phyloP scores from a whole-genome alignment of 1,140 invertebrate genomes.

The Lasioglossum albipes region DNA sequence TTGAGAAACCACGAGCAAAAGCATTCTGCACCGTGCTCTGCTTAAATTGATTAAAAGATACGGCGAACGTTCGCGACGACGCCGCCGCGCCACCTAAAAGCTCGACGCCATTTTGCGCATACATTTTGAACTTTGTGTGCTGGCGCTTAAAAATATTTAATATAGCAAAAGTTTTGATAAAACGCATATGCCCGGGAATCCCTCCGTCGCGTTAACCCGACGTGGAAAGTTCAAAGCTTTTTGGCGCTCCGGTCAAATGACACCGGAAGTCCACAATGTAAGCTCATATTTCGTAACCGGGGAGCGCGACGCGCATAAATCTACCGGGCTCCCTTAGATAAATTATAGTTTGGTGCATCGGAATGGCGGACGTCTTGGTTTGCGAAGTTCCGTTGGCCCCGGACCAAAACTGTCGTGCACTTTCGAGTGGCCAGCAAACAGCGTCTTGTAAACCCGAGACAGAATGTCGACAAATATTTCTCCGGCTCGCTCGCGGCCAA shows the following conservation, averaged over 20 bases:
- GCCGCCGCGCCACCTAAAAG: too few relatives aligned
- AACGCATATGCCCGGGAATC: not conserved
- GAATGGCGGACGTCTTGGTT: slow-evolving; percentile 16
- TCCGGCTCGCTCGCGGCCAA: not conserved
- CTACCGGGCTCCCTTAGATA: slow-evolving; percentile 13
- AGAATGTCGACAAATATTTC: not conserved
- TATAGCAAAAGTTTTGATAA: not conserved
- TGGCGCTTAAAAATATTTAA: too few relatives aligned
- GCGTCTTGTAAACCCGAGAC: not conserved
- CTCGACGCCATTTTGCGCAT: too few relatives aligned
- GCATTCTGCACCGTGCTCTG: too few relatives aligned
- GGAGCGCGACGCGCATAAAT: slow-evolving; percentile 13
- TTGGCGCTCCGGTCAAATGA: not conserved
- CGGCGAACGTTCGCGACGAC: too few relatives aligned
- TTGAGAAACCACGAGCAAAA: too few relatives aligned
- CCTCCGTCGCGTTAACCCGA: not conserved
- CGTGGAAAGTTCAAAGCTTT: not conserved
- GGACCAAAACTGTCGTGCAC: slow-evolving; percentile 27
- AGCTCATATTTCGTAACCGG: slow-evolving; percentile 27
- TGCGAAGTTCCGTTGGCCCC: slow-evolving; percentile 7
- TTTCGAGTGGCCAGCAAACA: slow-evolving; percentile 42
- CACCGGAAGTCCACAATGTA: slow-evolving; percentile 13
- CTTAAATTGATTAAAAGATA: too few relatives aligned
- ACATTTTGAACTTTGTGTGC: too few relatives aligned
- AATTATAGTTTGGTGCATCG: slow-evolving; percentile 22